Evolutionary conservation across 2,113 vertebrate genomes (phyloP), one percentile per base, ranked within the genome.

Genomic region (Calypte anna): DNA sequence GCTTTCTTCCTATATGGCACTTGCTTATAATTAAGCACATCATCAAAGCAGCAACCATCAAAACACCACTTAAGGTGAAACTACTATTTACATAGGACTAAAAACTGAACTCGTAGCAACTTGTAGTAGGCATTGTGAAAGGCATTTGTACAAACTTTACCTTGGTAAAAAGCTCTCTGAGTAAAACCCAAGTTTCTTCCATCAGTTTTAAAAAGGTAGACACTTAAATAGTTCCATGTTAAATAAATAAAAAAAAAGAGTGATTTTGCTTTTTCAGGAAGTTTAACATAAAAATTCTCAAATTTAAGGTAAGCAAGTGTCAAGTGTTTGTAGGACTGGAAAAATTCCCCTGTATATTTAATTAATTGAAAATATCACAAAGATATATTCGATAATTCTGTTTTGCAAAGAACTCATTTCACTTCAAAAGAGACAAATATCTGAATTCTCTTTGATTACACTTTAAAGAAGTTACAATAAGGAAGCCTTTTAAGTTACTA

Each of bases 181-280:
- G 43, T 33, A 81, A 19, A 9, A 79, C 57, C 8, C n/a, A 27
- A 13, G 48, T 70, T 70, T 50, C 25, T 43, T 33, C 50, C 25
- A 66, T 9, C 16, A 14, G 18, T 38, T 72, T 53, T 61, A 33
- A 80, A 82, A 40, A 80, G 17, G 14, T 14, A 78, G 66, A 50
- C 57, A 58, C 6, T n/a, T 64, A n/a, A 82, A 50, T 13, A 2
- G 2, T 3, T 14, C 27, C 2, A 2, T 3, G 66, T 11, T 17
- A 46, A 33, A 66, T 17, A 0, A 83, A 43, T 54, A 33, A 33
- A 33, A 33, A 33, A 33, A 83, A 30, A 11, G 0, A 70, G 3
- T 11, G 22, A 57, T 48, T 88, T 36, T 21, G 12, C 10, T 40
- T 83, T 77, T 63, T 57, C 20, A 80, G 33, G 7, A 57, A 66